Base-by-base conservation (phyloP, 2,888 invertebrate species). In the Megastigmus dorsalis region DNA sequence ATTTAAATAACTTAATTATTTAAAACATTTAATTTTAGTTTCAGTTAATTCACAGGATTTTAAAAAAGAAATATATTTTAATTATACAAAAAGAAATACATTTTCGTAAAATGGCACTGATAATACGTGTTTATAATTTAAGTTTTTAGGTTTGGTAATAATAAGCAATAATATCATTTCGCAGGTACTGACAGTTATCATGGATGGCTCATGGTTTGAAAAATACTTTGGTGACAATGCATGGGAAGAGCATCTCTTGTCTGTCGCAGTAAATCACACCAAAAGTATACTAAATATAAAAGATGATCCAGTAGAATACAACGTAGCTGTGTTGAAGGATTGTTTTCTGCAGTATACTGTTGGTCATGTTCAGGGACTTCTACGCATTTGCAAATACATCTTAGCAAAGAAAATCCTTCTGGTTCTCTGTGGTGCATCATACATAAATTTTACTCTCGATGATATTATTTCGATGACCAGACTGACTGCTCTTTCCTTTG, bases 301-400 rank as follows among this genome's bases (percentile, higher is more conserved):
- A 0, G 89, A 90, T 1, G 83, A 90, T 60, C 95, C 96, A 0
- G 86, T 90, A 5, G 89, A 90, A 0, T 89, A 89, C 68, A 90
- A 93, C 84, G 93, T 95, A 0, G 92, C 91, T 81, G 91, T 95
- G 82, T 89, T 95, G 75, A 89, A 91, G 79, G 91, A 95, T 76
- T 97, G 97, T 87, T 97, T 98, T 81, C 97, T 98, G 0, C 98
- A 98, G 87, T 97, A 98, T 89, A 89, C 93, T 0, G 91, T 98
- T 23, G 98, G 97, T 0, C 98, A 98, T 88, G 90, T 91, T 80
- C 91, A 93, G 63, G 91, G 92, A 79, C 89, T 97, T 1, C 89
- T 91, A 1, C 89, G 89, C 52, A 94, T 97, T 54, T 89, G 93
- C 20, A 87, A 90, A 23, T 95, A 95, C 83, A 93, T 97, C 65